phyloP scores from a whole-genome alignment of 2,113 vertebrate species.

The Sapajus apella region DNA sequence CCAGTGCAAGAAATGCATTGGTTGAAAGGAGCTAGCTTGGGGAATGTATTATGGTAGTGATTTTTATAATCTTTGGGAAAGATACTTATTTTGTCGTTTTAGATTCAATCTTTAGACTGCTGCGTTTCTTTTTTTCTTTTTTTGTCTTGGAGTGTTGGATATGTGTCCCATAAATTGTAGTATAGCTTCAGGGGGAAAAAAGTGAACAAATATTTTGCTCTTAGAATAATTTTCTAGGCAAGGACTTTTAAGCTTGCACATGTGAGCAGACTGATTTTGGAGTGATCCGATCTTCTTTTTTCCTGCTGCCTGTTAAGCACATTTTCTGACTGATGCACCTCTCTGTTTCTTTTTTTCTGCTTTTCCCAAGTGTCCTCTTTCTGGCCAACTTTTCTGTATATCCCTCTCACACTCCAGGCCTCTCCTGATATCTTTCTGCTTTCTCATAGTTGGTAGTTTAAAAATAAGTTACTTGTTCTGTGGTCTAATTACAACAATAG shows the following conservation, averaged over 20 bases:
- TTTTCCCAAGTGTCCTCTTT: neutral
- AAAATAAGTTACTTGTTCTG: slow-evolving; percentile 50
- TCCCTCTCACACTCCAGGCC: neutral
- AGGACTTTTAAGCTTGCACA: neutral
- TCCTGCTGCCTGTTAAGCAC: neutral
- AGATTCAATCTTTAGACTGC: neutral
- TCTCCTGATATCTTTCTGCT: slow-evolving; percentile 12
- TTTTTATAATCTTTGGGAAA: neutral
- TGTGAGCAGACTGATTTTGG: neutral
- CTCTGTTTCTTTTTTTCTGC: neutral
- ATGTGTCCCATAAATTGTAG: neutral
- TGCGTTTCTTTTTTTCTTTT: neutral
- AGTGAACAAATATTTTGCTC: neutral
- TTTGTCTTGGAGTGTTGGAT: slow-evolving; percentile 7
- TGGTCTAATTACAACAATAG: slow-evolving; percentile 33
- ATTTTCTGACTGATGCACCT: neutral
- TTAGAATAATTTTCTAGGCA: slow-evolving; percentile 9
- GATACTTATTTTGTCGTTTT: neutral
- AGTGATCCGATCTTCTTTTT: neutral
- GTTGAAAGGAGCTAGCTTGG: neutral
- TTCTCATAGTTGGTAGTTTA: slow-evolving; percentile 40
- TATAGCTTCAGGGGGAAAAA: neutral
- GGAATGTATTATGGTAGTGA: neutral
- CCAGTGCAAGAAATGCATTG: neutral
- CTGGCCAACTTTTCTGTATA: neutral